phyloP scores from a whole-genome alignment of 2,797 vertebrate genomes.

The Limosa lapponica region DNA sequence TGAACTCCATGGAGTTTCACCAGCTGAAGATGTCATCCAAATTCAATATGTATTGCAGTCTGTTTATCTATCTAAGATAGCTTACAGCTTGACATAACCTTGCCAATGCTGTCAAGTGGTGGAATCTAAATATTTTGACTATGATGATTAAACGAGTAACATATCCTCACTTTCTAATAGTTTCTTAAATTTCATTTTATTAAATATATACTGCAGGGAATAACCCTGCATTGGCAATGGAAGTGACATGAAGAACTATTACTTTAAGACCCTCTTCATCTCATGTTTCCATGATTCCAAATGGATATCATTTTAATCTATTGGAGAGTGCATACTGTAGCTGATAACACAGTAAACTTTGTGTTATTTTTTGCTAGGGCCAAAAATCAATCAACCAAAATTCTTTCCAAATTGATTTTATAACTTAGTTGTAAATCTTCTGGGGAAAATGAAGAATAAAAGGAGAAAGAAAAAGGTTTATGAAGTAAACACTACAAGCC shows the following conservation, averaged over 20 bases:
- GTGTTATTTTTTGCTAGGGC: neutral
- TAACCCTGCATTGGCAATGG: neutral
- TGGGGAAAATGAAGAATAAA: neutral
- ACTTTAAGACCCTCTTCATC: neutral
- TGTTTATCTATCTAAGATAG: neutral
- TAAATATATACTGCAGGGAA: neutral
- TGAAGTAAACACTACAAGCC: neutral
- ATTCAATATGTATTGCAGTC: neutral
- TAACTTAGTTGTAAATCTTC: neutral
- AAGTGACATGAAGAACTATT: neutral
- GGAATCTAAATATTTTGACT: conserved; percentile 30
- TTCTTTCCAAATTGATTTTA: neutral
- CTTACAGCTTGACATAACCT: neutral
- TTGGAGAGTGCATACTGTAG: neutral
- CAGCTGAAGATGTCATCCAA: neutral
- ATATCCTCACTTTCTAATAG: neutral
- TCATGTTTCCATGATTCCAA: neutral
- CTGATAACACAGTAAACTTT: neutral
- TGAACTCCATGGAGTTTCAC: neutral
- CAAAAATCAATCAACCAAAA: neutral
- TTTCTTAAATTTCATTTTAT: conserved; percentile 36
- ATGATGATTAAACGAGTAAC: neutral
- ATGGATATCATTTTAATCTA: neutral
- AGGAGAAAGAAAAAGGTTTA: neutral
- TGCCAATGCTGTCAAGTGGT: neutral